Conservation (phyloP, 2,888 invertebrate genomes). For the Pseudococcus viburni region DNA sequence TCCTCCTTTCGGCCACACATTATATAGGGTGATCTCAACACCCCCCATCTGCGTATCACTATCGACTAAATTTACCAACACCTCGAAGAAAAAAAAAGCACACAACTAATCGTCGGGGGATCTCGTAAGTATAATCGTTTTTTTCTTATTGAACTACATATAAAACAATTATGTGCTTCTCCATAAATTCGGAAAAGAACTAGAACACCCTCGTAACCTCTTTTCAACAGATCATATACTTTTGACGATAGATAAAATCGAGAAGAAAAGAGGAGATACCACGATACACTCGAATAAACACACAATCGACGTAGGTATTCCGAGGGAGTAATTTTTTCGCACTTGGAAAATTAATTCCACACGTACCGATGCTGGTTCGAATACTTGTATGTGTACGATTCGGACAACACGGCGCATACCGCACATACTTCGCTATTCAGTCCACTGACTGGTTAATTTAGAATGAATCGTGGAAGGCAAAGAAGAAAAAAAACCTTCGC, state of each 20-base stretch:
- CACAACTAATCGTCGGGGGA: too few species aligned
- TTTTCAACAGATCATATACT: not conserved
- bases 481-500: not conserved
- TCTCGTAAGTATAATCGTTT: too few species aligned
- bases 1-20: not conserved
- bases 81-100: too few species aligned
- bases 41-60: too few species aligned
- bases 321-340: constrained; percentile 8
- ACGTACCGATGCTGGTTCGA: not conserved
- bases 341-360: constrained; percentile 20
- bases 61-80: too few species aligned
- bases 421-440: constrained; percentile 43
- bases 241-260: not conserved
- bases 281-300: constrained; percentile 1
- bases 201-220: not conserved
- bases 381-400: constrained; percentile 18
- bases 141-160: too few species aligned
- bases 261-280: not conserved
- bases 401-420: not conserved
- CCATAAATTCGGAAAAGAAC: too few species aligned
- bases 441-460: constrained; percentile 46
- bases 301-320: not conserved
- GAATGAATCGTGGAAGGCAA: constrained; percentile 11
- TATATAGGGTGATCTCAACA: not conserved
- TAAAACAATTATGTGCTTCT: too few species aligned